phyloP scores from a whole-genome alignment of 2,797 vertebrate species.

The Alcedo quadribrachys region DNA sequence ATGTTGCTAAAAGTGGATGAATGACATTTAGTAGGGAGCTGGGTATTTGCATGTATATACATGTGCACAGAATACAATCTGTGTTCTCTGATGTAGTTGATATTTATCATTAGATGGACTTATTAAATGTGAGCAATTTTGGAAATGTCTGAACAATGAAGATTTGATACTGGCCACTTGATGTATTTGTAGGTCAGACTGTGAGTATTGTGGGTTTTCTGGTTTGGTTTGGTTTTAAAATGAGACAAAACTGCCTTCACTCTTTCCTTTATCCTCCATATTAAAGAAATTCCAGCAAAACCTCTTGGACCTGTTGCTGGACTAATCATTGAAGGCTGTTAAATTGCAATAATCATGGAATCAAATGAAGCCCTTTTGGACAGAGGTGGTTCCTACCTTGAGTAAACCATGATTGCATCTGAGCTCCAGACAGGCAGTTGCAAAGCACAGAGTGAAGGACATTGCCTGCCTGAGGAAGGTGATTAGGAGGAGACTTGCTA shows the following conservation, averaged over 20 bases:
- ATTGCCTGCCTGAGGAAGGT: background rate
- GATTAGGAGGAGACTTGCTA: conserved; percentile 7
- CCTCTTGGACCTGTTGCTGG: background rate
- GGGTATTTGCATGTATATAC: conserved; percentile 53
- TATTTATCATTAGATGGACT: conserved; percentile 45
- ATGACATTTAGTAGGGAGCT: conserved; percentile 66
- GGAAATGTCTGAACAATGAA: background rate
- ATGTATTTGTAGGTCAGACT: background rate
- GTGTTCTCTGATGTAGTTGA: background rate
- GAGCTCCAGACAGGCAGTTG: background rate
- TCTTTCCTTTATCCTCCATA: background rate
- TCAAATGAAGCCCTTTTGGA: background rate
- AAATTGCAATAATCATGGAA: background rate
- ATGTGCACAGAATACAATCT: conserved; percentile 57
- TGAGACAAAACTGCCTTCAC: background rate
- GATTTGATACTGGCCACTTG: background rate
- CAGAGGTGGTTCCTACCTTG: background rate
- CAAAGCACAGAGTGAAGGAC: background rate
- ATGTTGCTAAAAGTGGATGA: conserved; percentile 67
- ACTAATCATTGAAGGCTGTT: background rate
- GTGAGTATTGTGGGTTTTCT: background rate
- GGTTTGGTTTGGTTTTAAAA: background rate
- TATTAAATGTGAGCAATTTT: background rate
- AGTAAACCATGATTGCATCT: background rate
- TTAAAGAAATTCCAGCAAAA: background rate